Evolutionary conservation across 2,888 invertebrate genomes (phyloP), one percentile per base, ranked within the genome.

Genomic region (Shargacucullia verbasci): DNA sequence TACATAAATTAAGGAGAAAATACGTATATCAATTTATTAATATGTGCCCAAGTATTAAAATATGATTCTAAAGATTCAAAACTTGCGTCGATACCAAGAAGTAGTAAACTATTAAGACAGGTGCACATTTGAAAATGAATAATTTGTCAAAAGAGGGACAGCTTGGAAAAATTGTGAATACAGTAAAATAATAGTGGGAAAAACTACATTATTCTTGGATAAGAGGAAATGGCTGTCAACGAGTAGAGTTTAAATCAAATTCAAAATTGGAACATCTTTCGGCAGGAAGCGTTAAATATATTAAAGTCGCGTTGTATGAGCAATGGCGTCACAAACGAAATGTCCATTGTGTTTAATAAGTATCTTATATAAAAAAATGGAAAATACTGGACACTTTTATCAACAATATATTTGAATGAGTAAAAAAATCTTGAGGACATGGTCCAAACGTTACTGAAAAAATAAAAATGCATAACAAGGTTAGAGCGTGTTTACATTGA

Each of bases 221-320:
- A 81, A 84, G 81, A 91, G 92, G 92, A 93, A 91, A 91, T 88
- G 84, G 85, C 86, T 89, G 92, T 92, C 92, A 87, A 61, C 92
- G 82, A 75, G 78, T 76, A 76, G 84, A 81, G 82, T 87, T 87
- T 92, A 92, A 91, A 93, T 93, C 91, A 92, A 90, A 92, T 85
- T 88, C 87, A 90, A 90, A 93, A 93, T 92, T 93, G 89, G 91
- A 89, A 88, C 91, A 89, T 89, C 90, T 89, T 91, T 90, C 89
- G 87, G 80, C 89, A 85, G 91, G 91, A 91, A 89, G 87, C 86
- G 85, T 86, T 85, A 83, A 90, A 92, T 91, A 87, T 89, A 88
- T 88, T 88, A 87, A 83, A 84, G 86, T 87, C 87, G 78, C 80
- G 60, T 71, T 70, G 72, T 73, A 67, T 79, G 77, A 80, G 83